These are phyloP conservation scores for Cyprinus carpio DNA, from an alignment of 2,113 vertebrate genomes.

Conservation along the genomic window DNA sequence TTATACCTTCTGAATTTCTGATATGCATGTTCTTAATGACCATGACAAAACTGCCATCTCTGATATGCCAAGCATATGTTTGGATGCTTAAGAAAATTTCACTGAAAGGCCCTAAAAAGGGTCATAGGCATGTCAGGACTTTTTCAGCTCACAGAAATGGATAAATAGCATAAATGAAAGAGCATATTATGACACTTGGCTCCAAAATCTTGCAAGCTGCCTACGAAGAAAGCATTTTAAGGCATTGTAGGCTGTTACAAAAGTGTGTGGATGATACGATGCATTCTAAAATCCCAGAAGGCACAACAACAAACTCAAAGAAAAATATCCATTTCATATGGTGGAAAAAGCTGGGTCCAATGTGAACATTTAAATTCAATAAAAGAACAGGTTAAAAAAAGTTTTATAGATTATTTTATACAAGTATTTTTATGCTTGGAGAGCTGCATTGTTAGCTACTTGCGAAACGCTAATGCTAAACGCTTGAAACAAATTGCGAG, in stretches of 20 bases:
- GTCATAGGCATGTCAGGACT: neutral
- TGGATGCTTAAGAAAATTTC: neutral
- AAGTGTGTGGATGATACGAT: neutral
- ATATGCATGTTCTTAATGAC: neutral
- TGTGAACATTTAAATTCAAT: no score
- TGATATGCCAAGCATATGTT: neutral
- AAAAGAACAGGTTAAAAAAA: no score
- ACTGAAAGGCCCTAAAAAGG: neutral
- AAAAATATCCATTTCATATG: neutral
- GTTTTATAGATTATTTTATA: no score
- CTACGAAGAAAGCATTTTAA: neutral
- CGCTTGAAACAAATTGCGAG: no score
- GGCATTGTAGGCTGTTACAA: neutral
- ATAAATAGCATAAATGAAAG: neutral
- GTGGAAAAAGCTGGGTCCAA: no score
- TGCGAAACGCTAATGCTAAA: no score
- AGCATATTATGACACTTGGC: neutral
- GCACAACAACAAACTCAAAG: neutral
- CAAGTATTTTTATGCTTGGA: no score
- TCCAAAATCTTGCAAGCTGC: neutral
- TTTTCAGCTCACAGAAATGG: neutral
- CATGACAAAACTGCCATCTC: conserved; percentile 3
- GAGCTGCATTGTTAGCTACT: no score
- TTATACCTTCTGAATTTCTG: neutral
- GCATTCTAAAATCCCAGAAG: neutral